A percentile compares a stretch with the other conserved stretches of the same genome.
Conservation (phyloP, 2,113 vertebrate genomes). For the Corythaixoides concolor region DNA sequence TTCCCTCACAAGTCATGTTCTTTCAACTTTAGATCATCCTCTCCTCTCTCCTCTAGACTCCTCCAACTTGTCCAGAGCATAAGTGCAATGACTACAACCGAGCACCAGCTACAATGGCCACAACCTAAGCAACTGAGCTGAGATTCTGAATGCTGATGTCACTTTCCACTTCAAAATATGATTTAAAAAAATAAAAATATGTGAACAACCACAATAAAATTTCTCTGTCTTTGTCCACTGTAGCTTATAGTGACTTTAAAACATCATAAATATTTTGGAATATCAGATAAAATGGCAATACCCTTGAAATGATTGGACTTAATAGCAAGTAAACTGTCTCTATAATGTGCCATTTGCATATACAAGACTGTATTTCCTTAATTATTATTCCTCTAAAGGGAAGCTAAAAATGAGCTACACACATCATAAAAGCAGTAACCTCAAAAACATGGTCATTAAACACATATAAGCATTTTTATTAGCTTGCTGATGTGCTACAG, state of each 20-base stretch:
- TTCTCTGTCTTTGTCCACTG: neutral
- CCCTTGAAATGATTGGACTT: neutral
- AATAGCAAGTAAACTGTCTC: neutral
- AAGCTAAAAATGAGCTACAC: neutral
- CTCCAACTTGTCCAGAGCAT: neutral
- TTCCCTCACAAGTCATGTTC: neutral
- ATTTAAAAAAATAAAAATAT: neutral
- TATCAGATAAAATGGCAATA: neutral
- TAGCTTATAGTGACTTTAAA: neutral
- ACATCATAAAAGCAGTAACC: constrained; percentile 10
- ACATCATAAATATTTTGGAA: neutral
- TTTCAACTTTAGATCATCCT: neutral
- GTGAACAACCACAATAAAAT: neutral
- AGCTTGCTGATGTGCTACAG: neutral
- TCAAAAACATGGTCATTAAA: constrained; percentile 5
- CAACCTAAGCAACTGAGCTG: neutral
- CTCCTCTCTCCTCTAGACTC: fast-evolving
- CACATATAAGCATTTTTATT: constrained; percentile 1
- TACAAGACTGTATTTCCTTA: neutral
- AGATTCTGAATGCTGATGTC: neutral
- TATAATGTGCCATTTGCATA: neutral
- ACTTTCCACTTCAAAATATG: neutral
- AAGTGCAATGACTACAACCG: neutral
- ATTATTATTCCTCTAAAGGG: neutral
- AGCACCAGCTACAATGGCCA: neutral